Base-by-base conservation (phyloP, 2,888 invertebrate species). In the Nebria brevicollis region DNA sequence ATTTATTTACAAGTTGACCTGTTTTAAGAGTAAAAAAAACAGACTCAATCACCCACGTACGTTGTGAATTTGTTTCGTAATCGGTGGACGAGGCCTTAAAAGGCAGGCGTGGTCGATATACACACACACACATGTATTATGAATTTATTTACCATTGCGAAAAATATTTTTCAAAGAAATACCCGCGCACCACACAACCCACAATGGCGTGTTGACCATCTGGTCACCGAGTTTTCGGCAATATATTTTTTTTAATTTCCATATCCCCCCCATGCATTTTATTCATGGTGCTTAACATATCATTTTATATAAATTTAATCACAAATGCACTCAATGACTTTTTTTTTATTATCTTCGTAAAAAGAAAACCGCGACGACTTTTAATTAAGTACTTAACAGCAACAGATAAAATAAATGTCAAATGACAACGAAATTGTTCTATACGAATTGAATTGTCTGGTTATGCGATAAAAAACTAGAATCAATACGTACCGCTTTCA, bases 91-190 rank as follows among this genome's bases (percentile, higher is more conserved):
- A 54, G 20, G 41, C 80, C 80, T 64, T 80, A 75, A 25, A 80
- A 34, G 80, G 80, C 41, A 75, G 68, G 80, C 75, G 80, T 80
- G 80, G 80, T 80, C 80, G 80, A 75, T 80, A 73, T 41, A 72
- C n/a, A 34, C n/a, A 26, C 13, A 2, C 13, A 72, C 15, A 68
- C 13, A 75, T 54, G 13, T 54, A 54, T 54, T 81, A 77, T 81
- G 77, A 81, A 81, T 81, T 81, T 81, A 81, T 81, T 75, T 80
- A 13, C 80, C 75, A 77, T 81, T 81, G 81, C 81, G 81, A 81
- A 81, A 81, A 81, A 81, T 81, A 77, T 81, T 81, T 81, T 81
- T 77, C 81, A 76, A 76, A 76, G 77, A 77, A 81, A 64, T 43
- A 43, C 68, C 80, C n/a, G 75, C 80, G 68, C 75, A 75, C 75